Conservation (phyloP, 2,888 invertebrate species). For the Falcaria lacertinaria region DNA sequence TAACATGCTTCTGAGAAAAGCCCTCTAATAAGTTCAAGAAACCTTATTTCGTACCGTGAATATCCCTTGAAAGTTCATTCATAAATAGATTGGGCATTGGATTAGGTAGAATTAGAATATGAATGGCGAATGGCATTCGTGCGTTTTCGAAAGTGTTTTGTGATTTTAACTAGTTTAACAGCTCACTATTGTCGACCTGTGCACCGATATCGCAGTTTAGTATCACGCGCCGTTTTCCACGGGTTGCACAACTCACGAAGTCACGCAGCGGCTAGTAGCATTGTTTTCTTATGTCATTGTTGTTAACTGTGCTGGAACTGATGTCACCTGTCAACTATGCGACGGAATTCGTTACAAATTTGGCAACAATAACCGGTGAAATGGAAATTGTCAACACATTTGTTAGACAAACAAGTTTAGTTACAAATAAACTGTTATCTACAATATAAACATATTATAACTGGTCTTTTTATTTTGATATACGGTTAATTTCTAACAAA, state of each 20-base stretch:
- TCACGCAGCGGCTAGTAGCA: background rate
- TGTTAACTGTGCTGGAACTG: background rate
- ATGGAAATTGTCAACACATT: background rate
- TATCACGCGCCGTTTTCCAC: constrained; percentile 3
- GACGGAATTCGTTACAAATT: background rate
- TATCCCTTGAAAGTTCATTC: no score
- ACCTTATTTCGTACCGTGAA: no score
- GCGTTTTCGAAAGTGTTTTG: background rate
- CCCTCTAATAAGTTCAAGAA: no score
- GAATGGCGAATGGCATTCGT: background rate
- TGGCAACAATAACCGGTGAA: background rate
- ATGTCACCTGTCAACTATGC: constrained; percentile 1
- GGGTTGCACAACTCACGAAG: constrained; percentile 1
- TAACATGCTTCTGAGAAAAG: no score
- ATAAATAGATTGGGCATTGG: no score
- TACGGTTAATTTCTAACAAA: no score
- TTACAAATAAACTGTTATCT: no score
- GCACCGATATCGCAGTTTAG: background rate
- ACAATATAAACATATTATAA: no score
- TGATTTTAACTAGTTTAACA: background rate
- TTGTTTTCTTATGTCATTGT: background rate
- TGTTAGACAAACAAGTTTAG: background rate
- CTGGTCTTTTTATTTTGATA: no score
- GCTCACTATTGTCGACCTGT: background rate
- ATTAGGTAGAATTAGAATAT: no score